These are phyloP conservation scores for Nymphalis io DNA, from an alignment of 1,140 invertebrate species.

Conservation along the genomic window DNA sequence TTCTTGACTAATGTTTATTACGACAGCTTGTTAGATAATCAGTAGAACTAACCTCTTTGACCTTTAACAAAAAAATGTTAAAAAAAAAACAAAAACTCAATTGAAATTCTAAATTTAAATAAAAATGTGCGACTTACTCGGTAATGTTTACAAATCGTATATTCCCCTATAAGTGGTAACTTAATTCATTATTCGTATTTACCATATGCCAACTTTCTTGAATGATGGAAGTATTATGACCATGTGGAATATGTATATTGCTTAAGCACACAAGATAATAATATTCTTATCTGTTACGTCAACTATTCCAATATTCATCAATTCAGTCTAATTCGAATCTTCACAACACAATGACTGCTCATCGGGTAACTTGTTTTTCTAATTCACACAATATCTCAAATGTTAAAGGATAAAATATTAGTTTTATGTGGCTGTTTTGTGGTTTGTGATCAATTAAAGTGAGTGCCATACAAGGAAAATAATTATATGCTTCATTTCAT, in stretches of 20 bases:
- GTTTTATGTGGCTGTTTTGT: conserved; percentile 20
- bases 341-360: conserved; percentile 67
- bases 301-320: conserved; percentile 56
- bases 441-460: conserved; percentile 26
- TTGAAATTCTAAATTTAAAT: conserved; percentile 16
- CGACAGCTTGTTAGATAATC: conserved; percentile 63
- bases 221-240: conserved; percentile 50
- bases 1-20: conserved; percentile 15
- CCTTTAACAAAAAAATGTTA: conserved; percentile 46
- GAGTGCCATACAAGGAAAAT: conserved; percentile 25
- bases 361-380: conserved; percentile 66
- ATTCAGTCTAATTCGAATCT: conserved; percentile 67
- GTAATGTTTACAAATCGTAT: conserved; percentile 1
- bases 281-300: conserved; percentile 71
- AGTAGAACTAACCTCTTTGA: conserved; percentile 66
- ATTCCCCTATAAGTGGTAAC: background rate
- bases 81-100: conserved; percentile 17
- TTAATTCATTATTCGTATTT: conserved; percentile 11
- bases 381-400: conserved; percentile 5
- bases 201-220: conserved; percentile 45
- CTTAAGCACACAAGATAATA: conserved; percentile 67
- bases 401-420: background rate
- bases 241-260: conserved; percentile 48
- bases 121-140: conserved; percentile 34
- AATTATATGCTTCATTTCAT: background rate